Conservation (phyloP, 1,140 invertebrate species). For the Sarcophaga bullata region DNA sequence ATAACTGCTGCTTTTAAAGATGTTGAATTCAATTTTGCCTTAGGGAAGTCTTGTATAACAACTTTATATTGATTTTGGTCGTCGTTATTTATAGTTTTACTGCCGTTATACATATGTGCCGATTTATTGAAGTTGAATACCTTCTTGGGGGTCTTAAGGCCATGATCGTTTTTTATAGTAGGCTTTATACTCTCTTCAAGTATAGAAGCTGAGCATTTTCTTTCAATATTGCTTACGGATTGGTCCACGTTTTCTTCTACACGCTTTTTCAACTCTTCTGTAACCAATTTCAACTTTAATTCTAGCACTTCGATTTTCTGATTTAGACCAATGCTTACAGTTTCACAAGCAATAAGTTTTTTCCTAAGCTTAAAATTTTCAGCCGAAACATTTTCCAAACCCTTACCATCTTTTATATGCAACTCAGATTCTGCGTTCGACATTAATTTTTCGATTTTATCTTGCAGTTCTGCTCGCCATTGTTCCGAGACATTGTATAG, state of each 20-base stretch:
- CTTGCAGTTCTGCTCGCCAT: not conserved
- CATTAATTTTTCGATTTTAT: not conserved
- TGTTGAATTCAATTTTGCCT: not conserved
- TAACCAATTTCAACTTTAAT: not conserved
- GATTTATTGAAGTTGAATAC: no score
- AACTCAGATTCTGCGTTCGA: not conserved
- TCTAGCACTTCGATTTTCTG: not conserved
- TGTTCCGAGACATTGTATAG: conserved; percentile 3
- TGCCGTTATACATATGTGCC: no score
- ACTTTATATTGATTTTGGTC: not conserved
- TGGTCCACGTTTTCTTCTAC: not conserved
- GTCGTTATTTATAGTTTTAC: no score
- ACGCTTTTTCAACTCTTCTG: not conserved
- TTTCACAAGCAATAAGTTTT: not conserved
- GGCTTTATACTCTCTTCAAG: no score
- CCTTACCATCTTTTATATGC: not conserved
- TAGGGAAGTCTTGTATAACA: not conserved
- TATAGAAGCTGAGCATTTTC: no score
- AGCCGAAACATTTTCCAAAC: not conserved
- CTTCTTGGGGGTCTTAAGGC: no score
- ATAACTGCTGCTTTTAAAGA: not conserved
- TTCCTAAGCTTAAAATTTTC: not conserved
- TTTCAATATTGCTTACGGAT: not conserved
- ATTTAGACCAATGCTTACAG: not conserved
- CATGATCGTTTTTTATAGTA: no score